Conservation (phyloP, 2,797 vertebrate genomes). For the Chaetodon trifasciatus region DNA sequence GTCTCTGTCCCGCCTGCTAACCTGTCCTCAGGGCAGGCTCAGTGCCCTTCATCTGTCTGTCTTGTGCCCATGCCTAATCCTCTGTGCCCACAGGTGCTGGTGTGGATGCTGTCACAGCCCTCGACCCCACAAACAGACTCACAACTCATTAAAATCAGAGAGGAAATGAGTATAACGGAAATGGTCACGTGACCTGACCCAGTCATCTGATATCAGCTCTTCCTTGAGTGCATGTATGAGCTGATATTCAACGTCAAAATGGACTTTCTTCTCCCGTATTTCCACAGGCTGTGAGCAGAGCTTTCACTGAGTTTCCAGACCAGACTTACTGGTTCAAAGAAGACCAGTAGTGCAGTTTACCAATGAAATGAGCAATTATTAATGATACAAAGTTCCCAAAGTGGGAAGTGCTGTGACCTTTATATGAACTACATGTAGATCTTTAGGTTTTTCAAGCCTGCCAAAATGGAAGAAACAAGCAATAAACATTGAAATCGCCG, state of each 20-base stretch:
- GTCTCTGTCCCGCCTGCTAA: slow-evolving; percentile 56
- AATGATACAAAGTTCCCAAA: background rate
- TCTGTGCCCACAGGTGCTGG: slow-evolving; percentile 29
- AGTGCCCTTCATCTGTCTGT: slow-evolving; percentile 70
- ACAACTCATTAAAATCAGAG: slow-evolving; percentile 59
- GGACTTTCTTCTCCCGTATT: slow-evolving; percentile 19
- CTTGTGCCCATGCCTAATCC: slow-evolving; percentile 29
- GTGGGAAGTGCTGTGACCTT: background rate
- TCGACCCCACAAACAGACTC: slow-evolving; percentile 37
- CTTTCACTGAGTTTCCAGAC: background rate
- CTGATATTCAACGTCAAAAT: slow-evolving; percentile 42
- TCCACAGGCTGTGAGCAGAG: slow-evolving; percentile 9
- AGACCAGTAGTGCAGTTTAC: background rate
- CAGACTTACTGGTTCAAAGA: too few relatives aligned
- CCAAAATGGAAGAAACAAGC: background rate
- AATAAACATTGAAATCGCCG: background rate
- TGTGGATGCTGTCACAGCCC: slow-evolving; percentile 30
- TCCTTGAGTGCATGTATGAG: slow-evolving; percentile 22
- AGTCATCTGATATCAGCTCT: slow-evolving; percentile 55
- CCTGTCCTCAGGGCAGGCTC: slow-evolving; percentile 66
- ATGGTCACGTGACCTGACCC: slow-evolving; percentile 58
- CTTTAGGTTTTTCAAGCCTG: background rate
- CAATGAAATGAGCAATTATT: background rate
- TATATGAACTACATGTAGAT: background rate
- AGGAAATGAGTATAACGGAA: slow-evolving; percentile 47